These are phyloP conservation scores for Sebastes taczanowskii DNA, from an alignment of 2,797 vertebrate species.

Conservation along the genomic window DNA sequence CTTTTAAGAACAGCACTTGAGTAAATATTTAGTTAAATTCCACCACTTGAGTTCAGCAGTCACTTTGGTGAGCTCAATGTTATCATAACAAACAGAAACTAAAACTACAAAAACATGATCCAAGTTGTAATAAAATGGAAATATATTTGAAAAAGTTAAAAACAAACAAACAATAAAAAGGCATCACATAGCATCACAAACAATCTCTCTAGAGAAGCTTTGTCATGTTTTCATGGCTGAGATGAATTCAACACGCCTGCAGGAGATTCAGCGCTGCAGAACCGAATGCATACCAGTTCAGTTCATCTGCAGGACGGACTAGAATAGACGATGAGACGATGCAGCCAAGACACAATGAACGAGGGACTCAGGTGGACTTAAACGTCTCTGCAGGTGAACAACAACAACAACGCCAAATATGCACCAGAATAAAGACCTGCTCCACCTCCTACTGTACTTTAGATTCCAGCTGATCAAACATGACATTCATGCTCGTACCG, in stretches of 20 bases:
- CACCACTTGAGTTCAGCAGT: too few relatives aligned
- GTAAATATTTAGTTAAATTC: too few relatives aligned
- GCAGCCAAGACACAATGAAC: conserved; percentile 23
- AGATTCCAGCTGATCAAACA: background rate
- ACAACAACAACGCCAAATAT: background rate
- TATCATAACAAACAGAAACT: background rate
- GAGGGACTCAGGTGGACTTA: background rate
- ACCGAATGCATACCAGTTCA: conserved; percentile 8
- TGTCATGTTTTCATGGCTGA: background rate
- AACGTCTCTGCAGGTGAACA: conserved; percentile 6
- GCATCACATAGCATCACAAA: background rate
- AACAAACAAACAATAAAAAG: background rate
- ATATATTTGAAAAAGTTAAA: background rate
- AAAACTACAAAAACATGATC: background rate
- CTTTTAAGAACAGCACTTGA: background rate
- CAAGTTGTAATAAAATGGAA: background rate
- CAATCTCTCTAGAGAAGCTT: background rate
- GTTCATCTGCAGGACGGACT: conserved; percentile 12
- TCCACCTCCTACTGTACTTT: background rate
- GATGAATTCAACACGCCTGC: background rate
- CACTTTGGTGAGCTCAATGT: too few relatives aligned
- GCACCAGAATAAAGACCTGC: background rate
- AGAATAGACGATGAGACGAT: conserved; percentile 24
- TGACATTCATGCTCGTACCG: background rate
- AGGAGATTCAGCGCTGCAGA: background rate